Conservation (phyloP, 2,113 vertebrate genomes). For the Acanthochromis polyacanthus region DNA sequence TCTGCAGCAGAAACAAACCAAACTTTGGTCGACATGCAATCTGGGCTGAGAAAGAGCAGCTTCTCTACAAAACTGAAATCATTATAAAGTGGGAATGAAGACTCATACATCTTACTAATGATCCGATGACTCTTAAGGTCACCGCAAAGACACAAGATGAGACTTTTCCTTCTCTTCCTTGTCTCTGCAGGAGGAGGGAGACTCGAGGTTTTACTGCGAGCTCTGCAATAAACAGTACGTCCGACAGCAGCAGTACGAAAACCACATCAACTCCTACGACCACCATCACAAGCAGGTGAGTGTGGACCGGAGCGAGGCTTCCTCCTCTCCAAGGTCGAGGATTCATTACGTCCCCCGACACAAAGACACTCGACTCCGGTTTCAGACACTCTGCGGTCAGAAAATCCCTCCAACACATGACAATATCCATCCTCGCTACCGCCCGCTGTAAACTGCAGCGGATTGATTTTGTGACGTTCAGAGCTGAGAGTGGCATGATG, state of each 20-base stretch:
- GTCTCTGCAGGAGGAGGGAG: slow-evolving; percentile 61
- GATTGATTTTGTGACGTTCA: slow-evolving; percentile 17
- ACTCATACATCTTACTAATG: no score
- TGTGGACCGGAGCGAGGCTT: slow-evolving; percentile 19
- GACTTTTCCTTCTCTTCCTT: not conserved
- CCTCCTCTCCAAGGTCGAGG: slow-evolving; percentile 30
- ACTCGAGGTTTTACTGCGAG: slow-evolving; percentile 91
- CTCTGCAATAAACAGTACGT: slow-evolving; percentile 98
- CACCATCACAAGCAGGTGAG: slow-evolving; percentile 97
- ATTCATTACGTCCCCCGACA: slow-evolving; percentile 38
- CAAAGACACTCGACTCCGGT: slow-evolving; percentile 12
- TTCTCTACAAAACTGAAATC: no score
- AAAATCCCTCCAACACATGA: slow-evolving; percentile 33
- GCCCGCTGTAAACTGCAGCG: not conserved
- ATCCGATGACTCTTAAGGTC: no score
- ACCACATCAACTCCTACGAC: slow-evolving; percentile 98
- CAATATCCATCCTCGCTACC: not conserved
- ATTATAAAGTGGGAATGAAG: no score
- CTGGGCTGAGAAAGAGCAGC: no score
- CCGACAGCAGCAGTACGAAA: slow-evolving; percentile 98
- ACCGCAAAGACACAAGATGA: no score
- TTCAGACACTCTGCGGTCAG: slow-evolving; percentile 30
- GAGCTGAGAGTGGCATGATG: not conserved
- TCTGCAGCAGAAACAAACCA: no score
- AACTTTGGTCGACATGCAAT: no score